A percentile compares a stretch with the other conserved stretches of the same genome.
Conservation (phyloP, 1,140 invertebrate species). For the Ephestia elutella region DNA sequence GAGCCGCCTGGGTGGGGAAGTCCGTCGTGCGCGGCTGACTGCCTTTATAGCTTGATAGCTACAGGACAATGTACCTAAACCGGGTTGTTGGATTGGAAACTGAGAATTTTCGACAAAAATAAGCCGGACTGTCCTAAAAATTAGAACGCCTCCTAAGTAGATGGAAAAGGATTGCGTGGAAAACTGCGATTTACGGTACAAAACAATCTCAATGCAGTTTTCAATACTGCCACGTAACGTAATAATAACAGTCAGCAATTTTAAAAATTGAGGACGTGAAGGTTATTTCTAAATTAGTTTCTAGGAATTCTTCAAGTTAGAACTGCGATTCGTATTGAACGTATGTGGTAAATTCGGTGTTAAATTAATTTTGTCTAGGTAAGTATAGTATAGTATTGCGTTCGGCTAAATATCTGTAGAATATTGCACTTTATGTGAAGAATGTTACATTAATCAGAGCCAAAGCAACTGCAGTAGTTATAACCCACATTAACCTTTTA, state of each 20-base stretch:
- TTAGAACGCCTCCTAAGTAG: too few species aligned
- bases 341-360: too few species aligned
- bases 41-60: not conserved
- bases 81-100: not conserved
- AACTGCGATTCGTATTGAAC: not conserved
- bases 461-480: slow-evolving; percentile 1
- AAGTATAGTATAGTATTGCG: not conserved
- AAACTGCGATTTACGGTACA: too few species aligned
- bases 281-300: too few species aligned
- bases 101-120: not conserved
- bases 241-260: not conserved
- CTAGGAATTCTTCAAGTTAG: not conserved
- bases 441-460: not conserved
- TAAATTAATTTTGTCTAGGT: too few species aligned
- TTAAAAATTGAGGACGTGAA: too few species aligned
- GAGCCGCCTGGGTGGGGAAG: slow-evolving; percentile 13
- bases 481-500: slow-evolving; percentile 7
- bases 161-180: too few species aligned
- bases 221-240: too few species aligned
- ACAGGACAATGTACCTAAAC: not conserved
- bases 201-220: too few species aligned
- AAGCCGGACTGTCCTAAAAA: too few species aligned
- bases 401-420: too few species aligned
- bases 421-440: not conserved
- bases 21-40: not conserved